Base-by-base conservation (phyloP, 2,113 vertebrate species). In the Labrus mixtus region DNA sequence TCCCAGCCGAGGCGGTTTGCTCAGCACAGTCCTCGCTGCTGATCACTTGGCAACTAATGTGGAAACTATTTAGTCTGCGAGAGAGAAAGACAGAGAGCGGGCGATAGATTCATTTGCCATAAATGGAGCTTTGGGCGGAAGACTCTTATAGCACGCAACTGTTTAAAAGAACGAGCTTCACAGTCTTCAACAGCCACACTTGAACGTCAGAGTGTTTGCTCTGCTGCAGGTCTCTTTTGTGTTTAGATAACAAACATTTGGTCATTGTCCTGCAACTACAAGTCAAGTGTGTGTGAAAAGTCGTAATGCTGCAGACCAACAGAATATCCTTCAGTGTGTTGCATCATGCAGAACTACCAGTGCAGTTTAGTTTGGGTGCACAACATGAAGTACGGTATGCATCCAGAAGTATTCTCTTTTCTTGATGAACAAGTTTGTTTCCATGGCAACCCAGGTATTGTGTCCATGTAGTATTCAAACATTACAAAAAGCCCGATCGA, bases 41-140 rank as follows among this genome's bases (percentile, higher is more conserved):
- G 75, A 87, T 91, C 86, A 67, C 78, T 78, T 70, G 75, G 80
- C 63, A 79, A 73, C 88, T 88, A 88, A 88, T 78, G 75, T 88
- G 89, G 89, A 91, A 91, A 91, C 51, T 91, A 90, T 93, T 88
- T 63, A 74, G 82, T 76, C 56, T 50, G 71, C 60, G 79, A 60
- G 74, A 29, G 79, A 51, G 33, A 63, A 64, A 56, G 50, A 37
- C 45, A 16, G 45, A 53, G 71, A 37, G 71, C 12, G 68, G n/a
- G 45, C 48, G 69, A 78, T 62, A 36, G 80, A 83, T 83, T 86
- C 60, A 68, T 71, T 79, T 20, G 1, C 85, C 85, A 85, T 88
- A 83, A 81, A 89, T 86, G 81, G 87, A 83, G 82, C 63, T 78
- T 59, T 79, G 56, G 65, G 43, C 20, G 12, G 67, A 69, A 50